Conservation (phyloP, 2,888 invertebrate species). For the Theodoxus fluviatilis region DNA sequence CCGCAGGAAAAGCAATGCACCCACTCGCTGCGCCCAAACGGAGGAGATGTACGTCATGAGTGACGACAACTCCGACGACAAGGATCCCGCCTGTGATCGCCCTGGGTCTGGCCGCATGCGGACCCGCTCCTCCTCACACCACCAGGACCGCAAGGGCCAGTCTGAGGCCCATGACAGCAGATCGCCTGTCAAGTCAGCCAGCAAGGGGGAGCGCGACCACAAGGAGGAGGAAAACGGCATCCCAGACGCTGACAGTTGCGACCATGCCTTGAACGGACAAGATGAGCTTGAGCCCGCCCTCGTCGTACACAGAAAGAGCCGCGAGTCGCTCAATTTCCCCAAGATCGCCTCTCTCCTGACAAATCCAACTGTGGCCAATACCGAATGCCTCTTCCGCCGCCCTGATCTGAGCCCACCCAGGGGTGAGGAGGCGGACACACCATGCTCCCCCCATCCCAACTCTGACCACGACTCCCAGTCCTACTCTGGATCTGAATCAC, state of each 20-base stretch:
- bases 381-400: slow-evolving; percentile 31
- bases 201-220: no score
- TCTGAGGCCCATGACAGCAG: no score
- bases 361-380: slow-evolving; percentile 27
- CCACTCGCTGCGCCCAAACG: slow-evolving; percentile 56
- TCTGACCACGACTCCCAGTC: slow-evolving; percentile 38
- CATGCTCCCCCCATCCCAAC: slow-evolving; percentile 67
- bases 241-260: no score
- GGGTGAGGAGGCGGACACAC: slow-evolving; percentile 23
- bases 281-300: no score
- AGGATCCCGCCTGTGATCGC: slow-evolving; percentile 29
- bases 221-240: no score
- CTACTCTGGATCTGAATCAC: slow-evolving; percentile 35
- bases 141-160: not conserved
- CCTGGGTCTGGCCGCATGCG: not conserved
- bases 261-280: no score
- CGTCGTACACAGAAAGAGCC: not conserved
- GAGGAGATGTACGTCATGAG: slow-evolving; percentile 43
- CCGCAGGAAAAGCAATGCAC: slow-evolving; percentile 56
- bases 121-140: not conserved
- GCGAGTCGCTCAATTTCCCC: slow-evolving; percentile 20
- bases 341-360: slow-evolving; percentile 15
- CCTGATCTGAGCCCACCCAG: slow-evolving; percentile 27
- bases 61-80: slow-evolving; percentile 50
- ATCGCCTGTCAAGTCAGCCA: no score